These are phyloP conservation scores for Aptenodytes patagonicus DNA, from an alignment of 2,113 vertebrate genomes.

Conservation along the genomic window DNA sequence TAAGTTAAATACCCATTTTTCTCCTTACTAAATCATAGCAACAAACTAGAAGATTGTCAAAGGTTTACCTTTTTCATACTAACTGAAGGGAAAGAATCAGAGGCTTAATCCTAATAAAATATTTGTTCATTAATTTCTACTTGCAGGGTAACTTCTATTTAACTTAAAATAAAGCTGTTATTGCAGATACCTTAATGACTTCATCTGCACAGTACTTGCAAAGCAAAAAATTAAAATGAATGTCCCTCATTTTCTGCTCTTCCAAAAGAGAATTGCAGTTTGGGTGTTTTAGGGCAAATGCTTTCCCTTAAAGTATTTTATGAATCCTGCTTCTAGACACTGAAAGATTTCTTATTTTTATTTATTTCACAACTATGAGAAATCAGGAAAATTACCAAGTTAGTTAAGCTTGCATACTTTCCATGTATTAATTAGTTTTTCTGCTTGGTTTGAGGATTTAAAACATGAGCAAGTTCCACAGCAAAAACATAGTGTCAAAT, in stretches of 20 bases:
- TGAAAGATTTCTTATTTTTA: background rate
- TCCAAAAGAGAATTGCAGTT: background rate
- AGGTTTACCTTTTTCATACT: background rate
- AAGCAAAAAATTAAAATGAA: background rate
- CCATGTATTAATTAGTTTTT: slow-evolving; percentile 37
- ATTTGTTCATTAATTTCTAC: background rate
- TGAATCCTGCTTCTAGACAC: background rate
- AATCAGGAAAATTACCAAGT: background rate
- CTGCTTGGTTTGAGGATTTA: slow-evolving; percentile 38
- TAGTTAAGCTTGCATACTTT: background rate
- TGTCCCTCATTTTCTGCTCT: background rate
- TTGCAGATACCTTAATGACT: background rate
- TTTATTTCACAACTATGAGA: background rate
- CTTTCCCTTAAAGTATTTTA: background rate
- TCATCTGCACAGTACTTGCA: background rate
- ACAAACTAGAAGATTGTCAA: background rate
- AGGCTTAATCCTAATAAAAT: background rate
- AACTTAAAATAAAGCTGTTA: background rate
- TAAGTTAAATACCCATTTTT: background rate
- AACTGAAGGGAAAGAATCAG: background rate
- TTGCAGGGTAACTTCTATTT: background rate
- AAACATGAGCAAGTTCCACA: slow-evolving; percentile 15
- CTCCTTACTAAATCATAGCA: background rate
- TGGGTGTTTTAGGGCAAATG: background rate
- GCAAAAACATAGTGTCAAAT: slow-evolving; percentile 27